phyloP scores from a whole-genome alignment of 2,797 vertebrate genomes.

The Enteromius anoplus region DNA sequence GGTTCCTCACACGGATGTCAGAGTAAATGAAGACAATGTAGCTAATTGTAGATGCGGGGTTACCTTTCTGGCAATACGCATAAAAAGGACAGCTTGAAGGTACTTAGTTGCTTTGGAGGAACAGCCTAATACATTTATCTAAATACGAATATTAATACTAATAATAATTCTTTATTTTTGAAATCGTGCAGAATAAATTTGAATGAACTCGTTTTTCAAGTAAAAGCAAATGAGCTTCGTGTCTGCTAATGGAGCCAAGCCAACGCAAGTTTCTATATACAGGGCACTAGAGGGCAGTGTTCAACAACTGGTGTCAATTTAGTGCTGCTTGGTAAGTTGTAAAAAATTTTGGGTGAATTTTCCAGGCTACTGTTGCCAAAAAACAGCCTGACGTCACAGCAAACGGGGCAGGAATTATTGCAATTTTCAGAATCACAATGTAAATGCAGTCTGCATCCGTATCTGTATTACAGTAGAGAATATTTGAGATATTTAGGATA shows the following conservation, averaged over 20 bases:
- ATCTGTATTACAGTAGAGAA: conserved; percentile 1
- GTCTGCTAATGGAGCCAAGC: too few relatives aligned
- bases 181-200: neutral
- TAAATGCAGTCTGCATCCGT: neutral
- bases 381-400: neutral
- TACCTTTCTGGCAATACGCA: neutral
- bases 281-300: conserved; percentile 33
- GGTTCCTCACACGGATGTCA: neutral
- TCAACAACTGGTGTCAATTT: neutral
- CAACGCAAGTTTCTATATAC: neutral
- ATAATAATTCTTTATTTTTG: neutral
- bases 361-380: too few relatives aligned
- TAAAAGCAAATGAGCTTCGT: neutral
- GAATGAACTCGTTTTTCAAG: neutral
- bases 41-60: neutral
- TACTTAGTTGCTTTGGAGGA: neutral
- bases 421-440: neutral
- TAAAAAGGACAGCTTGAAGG: neutral
- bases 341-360: neutral
- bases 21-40: neutral
- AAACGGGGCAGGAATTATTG: neutral
- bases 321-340: neutral
- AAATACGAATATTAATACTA: neutral
- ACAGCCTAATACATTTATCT: neutral
- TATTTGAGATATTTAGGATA: neutral